Percentiles rank a stretch among this genome's conserved stretches.
Conservation (phyloP, 2,113 vertebrate species). For the Noturus placidus region DNA sequence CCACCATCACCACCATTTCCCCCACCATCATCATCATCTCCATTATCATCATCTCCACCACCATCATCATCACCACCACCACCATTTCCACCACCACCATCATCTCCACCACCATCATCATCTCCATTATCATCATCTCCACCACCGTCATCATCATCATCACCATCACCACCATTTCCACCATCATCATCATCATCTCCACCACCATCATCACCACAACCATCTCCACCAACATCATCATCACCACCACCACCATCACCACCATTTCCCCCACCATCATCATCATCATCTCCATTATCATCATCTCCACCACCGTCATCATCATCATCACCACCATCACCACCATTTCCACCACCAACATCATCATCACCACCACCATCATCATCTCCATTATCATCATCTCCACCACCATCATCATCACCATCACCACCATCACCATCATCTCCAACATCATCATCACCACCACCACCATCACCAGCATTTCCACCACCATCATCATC, state of each 20-base stretch:
- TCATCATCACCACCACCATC: neutral
- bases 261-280: neutral
- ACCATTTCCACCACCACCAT: no score
- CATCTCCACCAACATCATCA: no score
- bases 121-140: no score
- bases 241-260: neutral
- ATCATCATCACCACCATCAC: no score
- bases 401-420: no score
- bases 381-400: neutral
- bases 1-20: no score
- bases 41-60: neutral
- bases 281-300: no score
- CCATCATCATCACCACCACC: neutral
- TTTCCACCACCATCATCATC: neutral
- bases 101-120: no score
- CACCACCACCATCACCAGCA: neutral
- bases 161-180: neutral
- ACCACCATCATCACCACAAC: neutral
- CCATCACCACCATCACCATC: no score
- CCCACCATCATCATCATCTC: neutral
- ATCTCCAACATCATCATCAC: neutral
- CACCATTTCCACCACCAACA: neutral
- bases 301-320: no score
- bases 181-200: neutral
- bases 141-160: neutral